A percentile compares a stretch with the other conserved stretches of the same genome.
Evolutionary conservation across 2,888 invertebrate genomes (phyloP).

Genomic region (Dorcus hopei): DNA sequence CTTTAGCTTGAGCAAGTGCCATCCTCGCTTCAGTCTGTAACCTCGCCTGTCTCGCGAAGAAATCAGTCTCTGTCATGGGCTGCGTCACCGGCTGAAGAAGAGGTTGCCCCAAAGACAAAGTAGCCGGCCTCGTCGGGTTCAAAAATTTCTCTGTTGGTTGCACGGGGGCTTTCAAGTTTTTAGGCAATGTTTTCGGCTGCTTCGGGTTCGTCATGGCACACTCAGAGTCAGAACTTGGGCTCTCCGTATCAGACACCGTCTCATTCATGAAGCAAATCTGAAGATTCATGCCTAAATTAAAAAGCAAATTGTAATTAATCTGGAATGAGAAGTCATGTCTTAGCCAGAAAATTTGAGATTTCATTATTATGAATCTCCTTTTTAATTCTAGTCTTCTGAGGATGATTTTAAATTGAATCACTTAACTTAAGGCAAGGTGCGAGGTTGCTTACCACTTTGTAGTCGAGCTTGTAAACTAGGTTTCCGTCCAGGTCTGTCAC

Average conservation of each 20-base stretch:
- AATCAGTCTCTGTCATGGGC: slow-evolving; percentile 67
- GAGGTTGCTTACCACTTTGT: slow-evolving; percentile 67
- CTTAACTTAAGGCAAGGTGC: too few species aligned
- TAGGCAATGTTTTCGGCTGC: slow-evolving; percentile 36
- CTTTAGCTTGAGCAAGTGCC: slow-evolving; percentile 85
- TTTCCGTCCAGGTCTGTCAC: slow-evolving; percentile 74
- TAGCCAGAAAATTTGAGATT: too few species aligned
- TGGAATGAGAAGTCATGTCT: not conserved
- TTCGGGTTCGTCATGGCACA: slow-evolving; percentile 47
- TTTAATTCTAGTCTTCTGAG: too few species aligned
- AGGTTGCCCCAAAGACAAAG: slow-evolving; percentile 49
- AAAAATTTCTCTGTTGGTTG: slow-evolving; percentile 12
- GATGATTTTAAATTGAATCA: too few species aligned
- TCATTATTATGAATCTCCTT: too few species aligned
- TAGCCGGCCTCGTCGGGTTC: slow-evolving; percentile 39
- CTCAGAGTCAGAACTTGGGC: slow-evolving; percentile 72
- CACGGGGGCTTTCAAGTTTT: slow-evolving; percentile 13
- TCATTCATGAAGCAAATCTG: slow-evolving; percentile 97
- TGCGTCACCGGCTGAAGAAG: slow-evolving; percentile 49
- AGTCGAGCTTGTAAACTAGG: slow-evolving; percentile 84
- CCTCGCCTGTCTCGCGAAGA: slow-evolving; percentile 76
- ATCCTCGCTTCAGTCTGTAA: slow-evolving; percentile 84
- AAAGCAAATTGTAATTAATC: not conserved
- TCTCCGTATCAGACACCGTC: slow-evolving; percentile 80
- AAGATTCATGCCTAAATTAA: slow-evolving; percentile 75